Evolutionary conservation across 2,888 invertebrate genomes (phyloP).

Genomic region (Caenorhabditis plicata): DNA sequence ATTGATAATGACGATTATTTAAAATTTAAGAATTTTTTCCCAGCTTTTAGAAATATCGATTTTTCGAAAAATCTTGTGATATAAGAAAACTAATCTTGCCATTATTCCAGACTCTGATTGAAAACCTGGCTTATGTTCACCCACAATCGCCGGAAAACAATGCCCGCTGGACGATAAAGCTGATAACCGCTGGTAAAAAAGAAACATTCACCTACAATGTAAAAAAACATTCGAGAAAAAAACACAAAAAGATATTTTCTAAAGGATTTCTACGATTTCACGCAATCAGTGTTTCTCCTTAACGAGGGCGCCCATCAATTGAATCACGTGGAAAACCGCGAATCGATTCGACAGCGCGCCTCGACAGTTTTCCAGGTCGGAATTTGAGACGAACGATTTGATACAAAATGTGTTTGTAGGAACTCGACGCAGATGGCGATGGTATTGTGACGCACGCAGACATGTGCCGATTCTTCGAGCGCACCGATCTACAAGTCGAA

Average conservation of each 20-base stretch:
- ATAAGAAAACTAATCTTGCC: neutral
- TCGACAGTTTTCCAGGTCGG: conserved; percentile 37
- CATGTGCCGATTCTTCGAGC: conserved; percentile 41
- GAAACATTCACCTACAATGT: conserved; percentile 44
- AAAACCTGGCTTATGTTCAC: conserved; percentile 36
- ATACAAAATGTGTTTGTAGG: too few relatives aligned
- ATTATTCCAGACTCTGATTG: conserved; percentile 34
- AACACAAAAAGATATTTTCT: neutral
- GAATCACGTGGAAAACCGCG: conserved; percentile 30
- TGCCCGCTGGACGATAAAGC: conserved; percentile 57
- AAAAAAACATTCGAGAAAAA: neutral
- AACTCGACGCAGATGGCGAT: conserved; percentile 42
- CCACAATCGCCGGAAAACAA: conserved; percentile 46
- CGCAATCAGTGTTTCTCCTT: conserved; percentile 53
- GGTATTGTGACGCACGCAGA: conserved; percentile 41
- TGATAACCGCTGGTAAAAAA: conserved; percentile 49
- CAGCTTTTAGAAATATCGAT: too few relatives aligned
- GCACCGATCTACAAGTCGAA: too few relatives aligned
- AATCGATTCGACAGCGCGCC: conserved; percentile 45
- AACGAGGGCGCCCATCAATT: conserved; percentile 34
- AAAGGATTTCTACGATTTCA: conserved; percentile 57
- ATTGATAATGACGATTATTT: too few relatives aligned
- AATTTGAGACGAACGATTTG: too few relatives aligned
- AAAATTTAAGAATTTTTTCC: too few relatives aligned
- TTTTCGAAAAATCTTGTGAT: too few relatives aligned